phyloP scores from a whole-genome alignment of 1,140 invertebrate genomes.

The Helicoverpa armigera region DNA sequence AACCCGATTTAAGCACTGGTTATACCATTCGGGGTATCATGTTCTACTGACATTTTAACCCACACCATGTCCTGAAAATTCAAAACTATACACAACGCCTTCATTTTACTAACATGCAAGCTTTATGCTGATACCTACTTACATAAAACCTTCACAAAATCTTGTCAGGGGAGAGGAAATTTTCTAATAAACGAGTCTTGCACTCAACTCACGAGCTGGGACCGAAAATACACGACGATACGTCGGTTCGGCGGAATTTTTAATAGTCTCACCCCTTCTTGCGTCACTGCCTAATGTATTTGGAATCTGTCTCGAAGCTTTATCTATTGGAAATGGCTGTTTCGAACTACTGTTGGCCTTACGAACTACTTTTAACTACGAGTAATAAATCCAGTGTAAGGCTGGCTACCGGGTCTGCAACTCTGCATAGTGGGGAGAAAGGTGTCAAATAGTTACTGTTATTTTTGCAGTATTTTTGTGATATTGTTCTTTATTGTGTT shows the following conservation, averaged over 20 bases:
- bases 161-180: conserved; percentile 56
- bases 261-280: conserved; percentile 80
- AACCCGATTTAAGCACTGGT: too few relatives aligned
- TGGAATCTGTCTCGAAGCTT: conserved; percentile 82
- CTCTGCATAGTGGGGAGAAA: conserved; percentile 70
- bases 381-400: conserved; percentile 80
- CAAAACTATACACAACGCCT: neutral
- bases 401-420: conserved; percentile 66
- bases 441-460: conserved; percentile 45
- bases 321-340: conserved; percentile 85
- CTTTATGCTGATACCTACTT: conserved; percentile 46
- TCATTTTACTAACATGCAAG: conserved; percentile 16
- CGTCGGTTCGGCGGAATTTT: conserved; percentile 77
- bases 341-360: conserved; percentile 79
- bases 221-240: conserved; percentile 71
- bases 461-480: conserved; percentile 35
- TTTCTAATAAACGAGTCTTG: conserved; percentile 78
- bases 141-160: conserved; percentile 46
- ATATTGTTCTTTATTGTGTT: conserved; percentile 16
- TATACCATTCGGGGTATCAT: too few relatives aligned
- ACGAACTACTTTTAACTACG: conserved; percentile 81
- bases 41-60: neutral
- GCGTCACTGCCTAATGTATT: conserved; percentile 81
- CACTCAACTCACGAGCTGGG: conserved; percentile 62
- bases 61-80: neutral